Base-by-base conservation (phyloP, 2,113 vertebrate species). In the Numenius arquata region DNA sequence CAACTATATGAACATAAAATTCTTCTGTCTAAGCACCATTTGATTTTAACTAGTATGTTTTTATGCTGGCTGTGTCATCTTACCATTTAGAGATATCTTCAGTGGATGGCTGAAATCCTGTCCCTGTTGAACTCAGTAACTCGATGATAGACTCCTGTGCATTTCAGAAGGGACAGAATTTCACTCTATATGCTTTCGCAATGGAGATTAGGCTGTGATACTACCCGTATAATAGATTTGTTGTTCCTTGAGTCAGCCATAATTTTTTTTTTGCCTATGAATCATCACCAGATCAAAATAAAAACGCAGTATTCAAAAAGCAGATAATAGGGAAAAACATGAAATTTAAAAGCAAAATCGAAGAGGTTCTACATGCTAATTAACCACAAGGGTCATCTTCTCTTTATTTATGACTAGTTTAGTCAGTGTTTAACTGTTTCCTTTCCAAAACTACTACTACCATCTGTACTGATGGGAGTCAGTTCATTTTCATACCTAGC, bases 311-410 rank as follows among this genome's bases (percentile, higher is more conserved):
- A 25, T 32, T 19, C 4, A 2, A 53, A 68, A 89, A 67, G 45
- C 16, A 74, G 80, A 55, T 30, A 71, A 34, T 50, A 20, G 55
- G 18, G 50, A 62, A 92, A 85, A 67, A 1, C 8, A 53, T n/a
- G 13, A 84, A 50, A 21, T 88, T 65, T 29, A 38, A 74, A 90
- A 91, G 27, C 19, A 73, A 85, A 77, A 59, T 62, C 7, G 18
- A 21, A 41, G 52, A n/a, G 3, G 41, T 85, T 75, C 23, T 74
- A 0, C 47, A 20, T 52, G 40, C 21, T 78, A 61, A 52, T 88
- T 56, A 61, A 47, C 27, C 7, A 40, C 11, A 30, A 43, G 30
- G 9, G 8, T 63, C 0, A 0, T 27, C 1, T 55, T 72, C 3
- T 66, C 22, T 68, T 73, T 82, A 30, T 84, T 85, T 85, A 41